Conservation (phyloP, 2,113 vertebrate species). For the Ciconia stormi region DNA sequence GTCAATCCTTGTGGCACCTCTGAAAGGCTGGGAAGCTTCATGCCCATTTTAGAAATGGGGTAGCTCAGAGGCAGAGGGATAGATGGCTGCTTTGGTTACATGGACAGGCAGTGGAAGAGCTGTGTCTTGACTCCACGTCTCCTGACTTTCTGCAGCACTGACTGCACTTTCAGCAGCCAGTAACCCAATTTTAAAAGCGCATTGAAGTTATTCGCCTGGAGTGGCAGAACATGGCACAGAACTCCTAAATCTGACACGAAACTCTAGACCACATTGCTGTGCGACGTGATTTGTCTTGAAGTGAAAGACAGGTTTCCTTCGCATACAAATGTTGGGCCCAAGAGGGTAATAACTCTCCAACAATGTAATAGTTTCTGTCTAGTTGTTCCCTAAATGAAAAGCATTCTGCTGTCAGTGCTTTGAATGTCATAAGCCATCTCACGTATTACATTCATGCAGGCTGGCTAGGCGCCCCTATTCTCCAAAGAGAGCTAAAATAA, state of each 20-base stretch:
- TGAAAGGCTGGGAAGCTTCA: background rate
- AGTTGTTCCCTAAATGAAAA: slow-evolving; percentile 70
- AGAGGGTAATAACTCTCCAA: slow-evolving; percentile 66
- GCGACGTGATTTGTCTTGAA: slow-evolving; percentile 18
- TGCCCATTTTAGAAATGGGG: background rate
- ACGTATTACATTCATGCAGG: slow-evolving; percentile 37
- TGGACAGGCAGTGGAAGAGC: background rate
- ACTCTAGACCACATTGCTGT: slow-evolving; percentile 24
- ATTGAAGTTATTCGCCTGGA: background rate
- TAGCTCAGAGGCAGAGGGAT: background rate
- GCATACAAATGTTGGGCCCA: slow-evolving; percentile 46
- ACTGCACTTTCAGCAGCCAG: background rate
- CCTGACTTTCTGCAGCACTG: background rate
- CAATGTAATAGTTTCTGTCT: slow-evolving; percentile 65
- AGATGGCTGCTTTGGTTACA: background rate
- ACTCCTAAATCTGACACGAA: slow-evolving; percentile 22
- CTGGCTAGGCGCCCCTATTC: slow-evolving; percentile 55
- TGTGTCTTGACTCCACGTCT: background rate
- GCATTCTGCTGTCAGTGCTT: slow-evolving; percentile 63
- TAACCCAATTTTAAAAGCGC: background rate
- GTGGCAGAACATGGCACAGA: slow-evolving; percentile 3
- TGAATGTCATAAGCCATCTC: slow-evolving; percentile 62
- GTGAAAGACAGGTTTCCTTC: slow-evolving; percentile 62
- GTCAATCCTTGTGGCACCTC: background rate
- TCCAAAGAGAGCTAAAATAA: slow-evolving; percentile 62